phyloP scores from a whole-genome alignment of 1,140 invertebrate species.

The Pogonognathellus flavescens region DNA sequence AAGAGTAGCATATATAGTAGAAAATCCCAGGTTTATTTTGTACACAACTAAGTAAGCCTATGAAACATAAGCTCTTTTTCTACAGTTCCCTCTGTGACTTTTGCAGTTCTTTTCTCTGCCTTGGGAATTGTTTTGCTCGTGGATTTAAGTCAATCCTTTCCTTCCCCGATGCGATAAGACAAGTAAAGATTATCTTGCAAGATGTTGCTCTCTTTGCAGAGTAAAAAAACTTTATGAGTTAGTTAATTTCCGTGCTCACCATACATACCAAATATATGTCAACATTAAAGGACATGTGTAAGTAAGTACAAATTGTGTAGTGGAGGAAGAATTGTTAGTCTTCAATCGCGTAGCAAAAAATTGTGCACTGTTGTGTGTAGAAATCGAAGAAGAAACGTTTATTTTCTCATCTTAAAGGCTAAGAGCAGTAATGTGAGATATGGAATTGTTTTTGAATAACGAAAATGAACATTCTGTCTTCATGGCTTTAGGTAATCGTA shows the following conservation, averaged over 20 bases:
- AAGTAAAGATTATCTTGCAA: neutral
- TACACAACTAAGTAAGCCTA: slow-evolving; percentile 41
- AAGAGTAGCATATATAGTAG: slow-evolving; percentile 1
- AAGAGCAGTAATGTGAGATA: neutral
- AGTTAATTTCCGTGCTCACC: slow-evolving; percentile 8
- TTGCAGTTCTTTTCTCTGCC: slow-evolving; percentile 11
- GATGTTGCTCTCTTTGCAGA: neutral
- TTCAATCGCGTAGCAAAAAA: too few relatives aligned
- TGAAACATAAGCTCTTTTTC: slow-evolving; percentile 39
- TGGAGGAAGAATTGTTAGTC: too few relatives aligned
- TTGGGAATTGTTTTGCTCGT: slow-evolving; percentile 26
- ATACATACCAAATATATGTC: slow-evolving; percentile 11
- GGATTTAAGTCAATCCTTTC: slow-evolving; percentile 23
- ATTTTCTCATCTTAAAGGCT: neutral
- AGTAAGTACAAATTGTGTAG: too few relatives aligned
- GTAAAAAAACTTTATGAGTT: neutral
- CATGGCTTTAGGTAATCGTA: neutral
- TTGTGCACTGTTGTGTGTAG: too few relatives aligned
- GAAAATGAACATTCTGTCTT: neutral
- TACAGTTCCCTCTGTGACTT: slow-evolving; percentile 20
- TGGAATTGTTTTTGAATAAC: neutral
- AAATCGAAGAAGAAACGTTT: neutral
- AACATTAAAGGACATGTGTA: neutral
- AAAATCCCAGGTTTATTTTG: slow-evolving; percentile 45
- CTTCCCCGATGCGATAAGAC: neutral